A percentile compares a stretch with the other conserved stretches of the same genome.
Conservation (phyloP, 2,113 vertebrate species). For the Nycticorax nycticorax region DNA sequence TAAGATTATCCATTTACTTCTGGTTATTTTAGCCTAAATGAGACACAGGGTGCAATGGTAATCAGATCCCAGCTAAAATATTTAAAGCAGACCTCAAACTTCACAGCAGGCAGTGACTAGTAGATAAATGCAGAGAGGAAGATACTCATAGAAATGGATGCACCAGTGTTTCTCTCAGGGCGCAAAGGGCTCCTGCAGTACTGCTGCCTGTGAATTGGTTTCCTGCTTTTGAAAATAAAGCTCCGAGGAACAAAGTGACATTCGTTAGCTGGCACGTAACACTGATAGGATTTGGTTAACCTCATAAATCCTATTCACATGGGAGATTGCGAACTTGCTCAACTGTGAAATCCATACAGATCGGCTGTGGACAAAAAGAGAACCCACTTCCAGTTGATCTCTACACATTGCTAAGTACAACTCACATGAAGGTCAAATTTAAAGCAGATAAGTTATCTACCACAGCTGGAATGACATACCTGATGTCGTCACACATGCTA, state of each 20-base stretch:
- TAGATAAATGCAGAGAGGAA: background rate
- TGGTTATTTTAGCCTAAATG: slow-evolving; percentile 5
- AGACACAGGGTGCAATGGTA: background rate
- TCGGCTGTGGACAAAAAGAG: background rate
- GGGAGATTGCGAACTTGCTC: slow-evolving; percentile 7
- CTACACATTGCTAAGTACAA: background rate
- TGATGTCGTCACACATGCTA: background rate
- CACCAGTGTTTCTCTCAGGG: background rate
- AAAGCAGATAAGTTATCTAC: background rate
- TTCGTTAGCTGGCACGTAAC: background rate
- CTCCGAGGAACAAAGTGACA: background rate
- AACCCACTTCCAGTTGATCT: background rate
- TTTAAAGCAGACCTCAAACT: background rate
- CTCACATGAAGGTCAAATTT: background rate
- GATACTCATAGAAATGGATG: background rate
- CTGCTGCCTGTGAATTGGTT: background rate
- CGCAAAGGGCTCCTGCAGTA: background rate
- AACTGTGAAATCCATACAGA: slow-evolving; percentile 42
- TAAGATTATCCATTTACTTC: slow-evolving; percentile 54
- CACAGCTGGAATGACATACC: background rate
- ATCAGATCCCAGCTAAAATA: background rate
- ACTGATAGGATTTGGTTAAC: slow-evolving; percentile 34
- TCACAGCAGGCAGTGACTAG: background rate
- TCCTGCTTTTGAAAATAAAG: background rate
- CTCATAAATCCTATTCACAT: slow-evolving; percentile 38